These are phyloP conservation scores for Sinelater perroti DNA, from an alignment of 2,888 invertebrate species.

Conservation along the genomic window DNA sequence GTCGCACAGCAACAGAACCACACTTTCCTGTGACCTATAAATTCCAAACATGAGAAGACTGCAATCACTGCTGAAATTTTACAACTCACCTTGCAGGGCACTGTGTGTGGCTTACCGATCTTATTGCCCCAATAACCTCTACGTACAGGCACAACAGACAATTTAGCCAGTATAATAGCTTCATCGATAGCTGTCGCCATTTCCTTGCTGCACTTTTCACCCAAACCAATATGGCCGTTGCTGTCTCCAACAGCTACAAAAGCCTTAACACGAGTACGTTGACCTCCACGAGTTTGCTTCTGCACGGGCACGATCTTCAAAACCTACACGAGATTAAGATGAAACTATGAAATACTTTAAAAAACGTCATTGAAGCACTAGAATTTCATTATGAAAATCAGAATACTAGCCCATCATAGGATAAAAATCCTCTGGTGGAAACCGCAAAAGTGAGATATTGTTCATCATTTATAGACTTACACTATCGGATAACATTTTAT, in stretches of 20 bases:
- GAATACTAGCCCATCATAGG: constrained; percentile 47
- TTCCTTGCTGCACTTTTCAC: constrained; percentile 99
- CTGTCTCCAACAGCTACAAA: constrained; percentile 97
- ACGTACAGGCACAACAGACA: constrained; percentile 97
- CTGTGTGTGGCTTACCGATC: constrained; percentile 98
- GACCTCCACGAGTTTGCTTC: constrained; percentile 99
- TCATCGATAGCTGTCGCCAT: constrained; percentile 99
- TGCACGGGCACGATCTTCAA: constrained; percentile 99
- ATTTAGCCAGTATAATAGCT: constrained; percentile 97
- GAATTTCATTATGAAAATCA: constrained; percentile 22
- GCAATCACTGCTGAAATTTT: not conserved
- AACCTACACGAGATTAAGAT: constrained; percentile 63
- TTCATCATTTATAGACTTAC: constrained; percentile 59
- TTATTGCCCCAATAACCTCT: constrained; percentile 99
- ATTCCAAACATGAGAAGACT: constrained; percentile 17
- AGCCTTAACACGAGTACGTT: constrained; percentile 97
- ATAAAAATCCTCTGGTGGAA: constrained; percentile 64
- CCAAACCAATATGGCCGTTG: constrained; percentile 98
- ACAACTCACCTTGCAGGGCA: constrained; percentile 91
- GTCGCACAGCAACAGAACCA: constrained; percentile 96
- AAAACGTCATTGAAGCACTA: not conserved
- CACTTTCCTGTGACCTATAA: constrained; percentile 98
- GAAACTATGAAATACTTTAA: not conserved
- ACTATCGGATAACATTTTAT: not conserved
- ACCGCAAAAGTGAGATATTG: constrained; percentile 71